Percentiles rank a stretch among this genome's conserved stretches.
phyloP scores from a whole-genome alignment of 2,888 invertebrate genomes.

The Stenurella melanura region DNA sequence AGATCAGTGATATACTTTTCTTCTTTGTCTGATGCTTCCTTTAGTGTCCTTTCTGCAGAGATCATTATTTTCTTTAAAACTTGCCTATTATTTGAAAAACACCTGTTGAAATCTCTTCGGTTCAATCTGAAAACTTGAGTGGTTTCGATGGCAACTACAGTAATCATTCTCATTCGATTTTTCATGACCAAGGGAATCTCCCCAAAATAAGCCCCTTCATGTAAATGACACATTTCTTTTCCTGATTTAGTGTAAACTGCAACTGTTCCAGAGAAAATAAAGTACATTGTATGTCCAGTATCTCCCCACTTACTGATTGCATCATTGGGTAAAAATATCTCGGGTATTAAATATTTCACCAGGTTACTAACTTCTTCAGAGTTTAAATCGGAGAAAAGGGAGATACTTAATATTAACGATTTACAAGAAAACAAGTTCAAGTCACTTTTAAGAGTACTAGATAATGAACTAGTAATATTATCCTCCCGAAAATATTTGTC shows the following conservation, averaged over 20 bases:
- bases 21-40: not conserved
- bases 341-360: conserved; percentile 75
- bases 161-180: conserved; percentile 76
- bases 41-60: not conserved
- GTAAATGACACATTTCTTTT: conserved; percentile 67
- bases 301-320: conserved; percentile 77
- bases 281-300: conserved; percentile 80
- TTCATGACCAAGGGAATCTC: conserved; percentile 77
- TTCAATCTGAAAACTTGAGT: conserved; percentile 78
- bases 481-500: conserved; percentile 71
- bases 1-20: not conserved
- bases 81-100: conserved; percentile 36
- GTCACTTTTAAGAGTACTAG: conserved; percentile 65
- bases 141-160: conserved; percentile 78
- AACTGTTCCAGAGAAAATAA: conserved; percentile 78
- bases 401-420: conserved; percentile 75
- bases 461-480: conserved; percentile 24
- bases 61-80: not conserved
- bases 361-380: conserved; percentile 74
- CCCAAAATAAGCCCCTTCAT: conserved; percentile 74
- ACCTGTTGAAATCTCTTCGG: conserved; percentile 74
- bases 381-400: conserved; percentile 75
- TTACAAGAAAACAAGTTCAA: conserved; percentile 76
- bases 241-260: conserved; percentile 79
- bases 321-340: conserved; percentile 79